phyloP scores from a whole-genome alignment of 2,113 vertebrate genomes.

The Eurystomus gularis region DNA sequence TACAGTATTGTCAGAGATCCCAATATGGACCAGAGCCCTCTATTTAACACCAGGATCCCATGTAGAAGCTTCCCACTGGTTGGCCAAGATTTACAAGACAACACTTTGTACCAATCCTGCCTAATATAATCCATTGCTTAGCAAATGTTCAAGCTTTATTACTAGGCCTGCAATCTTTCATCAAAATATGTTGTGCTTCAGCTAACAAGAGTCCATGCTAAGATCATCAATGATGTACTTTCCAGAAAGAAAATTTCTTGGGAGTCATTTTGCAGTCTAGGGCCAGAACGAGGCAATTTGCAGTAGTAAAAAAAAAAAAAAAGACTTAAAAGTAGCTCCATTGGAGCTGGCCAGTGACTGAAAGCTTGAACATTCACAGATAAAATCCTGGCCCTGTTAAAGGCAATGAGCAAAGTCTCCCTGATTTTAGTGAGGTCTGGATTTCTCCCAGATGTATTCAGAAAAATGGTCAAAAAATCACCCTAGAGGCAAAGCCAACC shows the following conservation, averaged over 20 bases:
- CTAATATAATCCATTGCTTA: background rate
- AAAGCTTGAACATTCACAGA: background rate
- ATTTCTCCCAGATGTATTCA: background rate
- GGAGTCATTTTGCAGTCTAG: background rate
- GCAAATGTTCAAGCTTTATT: background rate
- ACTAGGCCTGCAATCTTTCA: background rate
- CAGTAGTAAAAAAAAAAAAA: background rate
- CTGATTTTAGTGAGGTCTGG: slow-evolving; percentile 7
- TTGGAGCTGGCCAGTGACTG: background rate
- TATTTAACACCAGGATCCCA: background rate
- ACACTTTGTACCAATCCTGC: background rate
- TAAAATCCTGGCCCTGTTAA: slow-evolving; percentile 23
- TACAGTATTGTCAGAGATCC: background rate
- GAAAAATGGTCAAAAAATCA: background rate
- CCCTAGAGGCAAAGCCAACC: background rate
- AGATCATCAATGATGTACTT: background rate
- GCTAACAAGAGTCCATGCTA: background rate
- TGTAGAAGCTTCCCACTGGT: background rate
- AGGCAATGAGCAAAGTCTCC: slow-evolving; percentile 19
- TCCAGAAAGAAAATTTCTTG: slow-evolving; percentile 36
- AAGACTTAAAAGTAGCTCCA: background rate
- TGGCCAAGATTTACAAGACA: background rate
- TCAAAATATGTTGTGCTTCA: background rate
- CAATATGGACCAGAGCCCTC: background rate
- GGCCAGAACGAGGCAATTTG: slow-evolving; percentile 22